Base-by-base conservation (phyloP, 30 jellyfish, hydroid and myxozoan genomes). In the Cassiopea andromeda region DNA sequence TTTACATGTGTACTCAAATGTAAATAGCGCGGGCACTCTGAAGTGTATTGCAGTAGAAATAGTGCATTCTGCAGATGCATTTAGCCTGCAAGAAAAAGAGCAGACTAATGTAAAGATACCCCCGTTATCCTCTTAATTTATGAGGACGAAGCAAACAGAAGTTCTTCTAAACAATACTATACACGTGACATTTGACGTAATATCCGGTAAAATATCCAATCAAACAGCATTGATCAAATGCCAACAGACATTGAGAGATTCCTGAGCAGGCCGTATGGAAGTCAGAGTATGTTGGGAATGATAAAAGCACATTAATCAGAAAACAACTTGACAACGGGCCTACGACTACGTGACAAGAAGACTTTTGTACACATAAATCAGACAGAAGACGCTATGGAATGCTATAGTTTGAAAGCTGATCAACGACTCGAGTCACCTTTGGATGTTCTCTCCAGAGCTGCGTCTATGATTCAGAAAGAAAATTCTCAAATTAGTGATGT, bases 381-480 rank as follows among this genome's bases (percentile, higher is more conserved):
- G 27, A 15, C 54, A 1, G 57, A 70, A 70, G 79, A 7, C 2
- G 77, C 17, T 54, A 87, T 87, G 94, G 94, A 87, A 67, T 13
- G 78, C 44, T 48, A 73, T 44, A 86, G 80, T 58, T 27, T 87
- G 86, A 87, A 87, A 66, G 60, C 69, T 48, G 93, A 89, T 16
- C 90, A 74, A 57, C 74, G 93, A 84, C 81, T 87, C 81, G 98
- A 95, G 64, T 95, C 99, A 47, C 99, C 98, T n/a, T 84, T 95
- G 67, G 98, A 95, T 83, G 99, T 95, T 4, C 82, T 95, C 67
- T 95, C 99, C 61, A 60, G 97, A 80, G 99, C 99, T 57, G 99
- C 99, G 17, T 89, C 97, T 44, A 89, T 95, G 89, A 96, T 95
- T 81, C 97, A 91, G 72, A 87, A 91, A 74, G 98, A 95, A 84